Percentiles rank a stretch among this genome's conserved stretches.
Conservation (phyloP, 2,113 vertebrate species). For the Menura novaehollandiae region DNA sequence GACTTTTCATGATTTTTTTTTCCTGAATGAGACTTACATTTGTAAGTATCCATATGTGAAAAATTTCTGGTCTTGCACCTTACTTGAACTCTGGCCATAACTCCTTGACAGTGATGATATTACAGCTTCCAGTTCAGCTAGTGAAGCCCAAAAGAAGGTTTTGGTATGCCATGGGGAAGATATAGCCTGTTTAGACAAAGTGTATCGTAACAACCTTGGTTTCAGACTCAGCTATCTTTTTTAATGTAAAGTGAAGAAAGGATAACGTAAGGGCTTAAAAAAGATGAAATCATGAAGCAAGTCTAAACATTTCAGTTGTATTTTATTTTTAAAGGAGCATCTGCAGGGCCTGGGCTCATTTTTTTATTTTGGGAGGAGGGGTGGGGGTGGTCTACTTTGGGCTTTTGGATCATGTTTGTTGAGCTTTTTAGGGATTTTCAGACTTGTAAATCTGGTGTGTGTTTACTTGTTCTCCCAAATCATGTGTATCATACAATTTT, state of each 20-base stretch:
- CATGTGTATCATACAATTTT: not conserved
- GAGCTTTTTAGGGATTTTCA: not conserved
- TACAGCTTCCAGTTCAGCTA: not conserved
- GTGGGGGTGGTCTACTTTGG: not conserved
- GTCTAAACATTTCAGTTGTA: not conserved
- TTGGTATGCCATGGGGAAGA: not conserved
- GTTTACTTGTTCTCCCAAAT: not conserved
- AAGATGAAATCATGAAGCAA: not conserved
- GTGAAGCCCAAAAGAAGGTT: not conserved
- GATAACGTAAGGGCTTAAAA: not conserved
- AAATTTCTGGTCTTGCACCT: not conserved
- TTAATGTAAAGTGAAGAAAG: not conserved
- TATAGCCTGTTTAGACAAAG: not conserved
- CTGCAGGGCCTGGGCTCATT: not conserved
- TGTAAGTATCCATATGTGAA: not conserved
- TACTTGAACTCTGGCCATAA: not conserved
- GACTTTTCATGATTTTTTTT: not conserved
- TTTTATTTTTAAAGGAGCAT: not conserved
- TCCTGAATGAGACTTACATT: not conserved
- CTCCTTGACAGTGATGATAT: not conserved
- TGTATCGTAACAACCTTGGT: not conserved
- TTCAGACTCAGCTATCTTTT: not conserved
- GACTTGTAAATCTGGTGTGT: not conserved
- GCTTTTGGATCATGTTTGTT: not conserved
- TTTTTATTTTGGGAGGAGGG: not conserved